phyloP scores from a whole-genome alignment of 2,113 vertebrate genomes.

The Arizona elegans region DNA sequence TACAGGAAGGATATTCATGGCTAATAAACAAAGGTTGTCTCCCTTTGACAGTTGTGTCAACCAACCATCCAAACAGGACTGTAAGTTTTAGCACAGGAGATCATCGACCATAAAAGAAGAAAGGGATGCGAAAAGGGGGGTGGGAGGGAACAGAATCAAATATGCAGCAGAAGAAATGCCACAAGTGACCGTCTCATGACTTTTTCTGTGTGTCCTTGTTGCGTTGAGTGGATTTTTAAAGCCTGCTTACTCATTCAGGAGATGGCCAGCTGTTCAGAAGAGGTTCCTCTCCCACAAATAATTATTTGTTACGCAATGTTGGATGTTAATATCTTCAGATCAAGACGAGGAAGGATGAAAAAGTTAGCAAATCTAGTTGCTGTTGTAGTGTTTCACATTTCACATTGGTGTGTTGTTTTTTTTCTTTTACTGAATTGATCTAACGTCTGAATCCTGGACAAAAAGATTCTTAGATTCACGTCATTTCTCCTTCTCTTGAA shows the following conservation, averaged over 20 bases:
- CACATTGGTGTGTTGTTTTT: neutral
- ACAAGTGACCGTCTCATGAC: conserved; percentile 43
- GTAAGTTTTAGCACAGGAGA: conserved; percentile 45
- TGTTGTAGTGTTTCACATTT: neutral
- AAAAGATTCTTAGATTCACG: neutral
- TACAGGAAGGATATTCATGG: conserved; percentile 76
- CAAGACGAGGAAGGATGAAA: neutral
- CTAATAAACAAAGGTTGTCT: conserved; percentile 68
- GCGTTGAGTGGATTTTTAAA: conserved; percentile 17
- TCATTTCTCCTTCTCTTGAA: neutral
- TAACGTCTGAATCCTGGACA: too few relatives aligned
- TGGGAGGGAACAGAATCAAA: neutral
- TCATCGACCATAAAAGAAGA: conserved; percentile 21
- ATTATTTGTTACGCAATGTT: neutral
- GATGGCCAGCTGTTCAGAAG: neutral
- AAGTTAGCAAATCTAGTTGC: neutral
- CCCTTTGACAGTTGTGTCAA: conserved; percentile 53
- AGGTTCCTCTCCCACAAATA: neutral
- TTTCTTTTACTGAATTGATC: neutral
- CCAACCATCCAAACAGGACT: conserved; percentile 55
- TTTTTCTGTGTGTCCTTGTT: neutral
- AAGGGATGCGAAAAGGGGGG: neutral
- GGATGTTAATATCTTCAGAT: neutral
- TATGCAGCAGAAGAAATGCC: conserved; percentile 5
- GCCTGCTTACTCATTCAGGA: conserved; percentile 35